phyloP scores from a whole-genome alignment of 2,888 invertebrate genomes.

The Spodoptera littoralis region DNA sequence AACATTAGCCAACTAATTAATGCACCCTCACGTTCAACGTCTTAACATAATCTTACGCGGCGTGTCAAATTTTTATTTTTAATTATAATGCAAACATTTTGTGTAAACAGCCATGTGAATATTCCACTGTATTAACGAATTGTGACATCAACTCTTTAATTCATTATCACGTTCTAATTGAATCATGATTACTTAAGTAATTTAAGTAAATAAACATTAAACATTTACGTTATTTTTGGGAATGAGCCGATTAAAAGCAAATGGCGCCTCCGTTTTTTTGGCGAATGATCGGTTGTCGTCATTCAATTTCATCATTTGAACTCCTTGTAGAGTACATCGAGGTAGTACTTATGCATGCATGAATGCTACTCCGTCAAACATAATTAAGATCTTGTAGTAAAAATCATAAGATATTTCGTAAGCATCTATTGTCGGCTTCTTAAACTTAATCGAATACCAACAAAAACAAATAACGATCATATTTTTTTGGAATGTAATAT shows the following conservation, averaged over 20 bases:
- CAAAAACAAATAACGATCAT: too few relatives aligned
- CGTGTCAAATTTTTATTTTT: slow-evolving; percentile 74
- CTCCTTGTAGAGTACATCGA: too few relatives aligned
- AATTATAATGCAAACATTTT: slow-evolving; percentile 76
- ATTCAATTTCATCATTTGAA: background rate
- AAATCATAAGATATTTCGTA: too few relatives aligned
- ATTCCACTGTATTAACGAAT: slow-evolving; percentile 66
- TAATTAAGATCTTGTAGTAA: too few relatives aligned
- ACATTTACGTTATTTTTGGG: slow-evolving; percentile 14
- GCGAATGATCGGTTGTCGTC: slow-evolving; percentile 12
- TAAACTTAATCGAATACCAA: too few relatives aligned
- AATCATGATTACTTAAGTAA: slow-evolving; percentile 35
- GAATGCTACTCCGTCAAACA: too few relatives aligned
- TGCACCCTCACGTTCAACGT: slow-evolving; percentile 77
- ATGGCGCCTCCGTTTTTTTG: slow-evolving; percentile 23
- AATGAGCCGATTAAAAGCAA: slow-evolving; percentile 3
- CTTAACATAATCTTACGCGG: slow-evolving; percentile 72
- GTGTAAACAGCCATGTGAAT: slow-evolving; percentile 61
- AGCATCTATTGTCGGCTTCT: too few relatives aligned
- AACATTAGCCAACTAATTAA: slow-evolving; percentile 77
- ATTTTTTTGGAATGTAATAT: too few relatives aligned
- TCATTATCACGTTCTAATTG: slow-evolving; percentile 63
- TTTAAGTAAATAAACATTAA: slow-evolving; percentile 28
- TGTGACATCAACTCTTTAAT: slow-evolving; percentile 67
- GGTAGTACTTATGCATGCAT: too few relatives aligned